Conservation (phyloP, 2,888 invertebrate species). For the Oscheius sp. region DNA sequence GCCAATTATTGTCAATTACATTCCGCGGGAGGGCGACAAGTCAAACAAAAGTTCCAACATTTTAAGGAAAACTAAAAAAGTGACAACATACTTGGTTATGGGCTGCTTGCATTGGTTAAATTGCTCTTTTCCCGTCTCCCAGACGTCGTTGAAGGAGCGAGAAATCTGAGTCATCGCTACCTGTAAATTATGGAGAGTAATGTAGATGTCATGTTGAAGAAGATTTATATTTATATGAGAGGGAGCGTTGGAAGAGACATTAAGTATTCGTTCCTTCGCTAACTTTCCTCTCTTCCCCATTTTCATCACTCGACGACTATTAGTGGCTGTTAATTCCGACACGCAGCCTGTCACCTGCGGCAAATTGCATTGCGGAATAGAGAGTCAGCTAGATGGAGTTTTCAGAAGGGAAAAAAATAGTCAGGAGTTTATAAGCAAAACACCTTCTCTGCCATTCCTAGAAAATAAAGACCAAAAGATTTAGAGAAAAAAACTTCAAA, state of each 20-base stretch:
- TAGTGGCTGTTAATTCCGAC: slow-evolving; percentile 25
- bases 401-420: too few species aligned
- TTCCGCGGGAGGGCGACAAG: slow-evolving; percentile 6
- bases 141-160: slow-evolving; percentile 47
- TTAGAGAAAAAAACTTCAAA: too few species aligned
- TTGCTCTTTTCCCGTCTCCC: slow-evolving; percentile 59
- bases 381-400: too few species aligned
- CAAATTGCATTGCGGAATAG: slow-evolving; percentile 27
- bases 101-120: slow-evolving; percentile 57
- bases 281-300: too few species aligned
- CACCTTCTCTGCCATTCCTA: too few species aligned
- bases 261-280: too few species aligned
- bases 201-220: not conserved
- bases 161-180: slow-evolving; percentile 35
- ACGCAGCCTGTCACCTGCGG: slow-evolving; percentile 20
- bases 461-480: too few species aligned
- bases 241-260: too few species aligned
- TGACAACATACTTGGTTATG: slow-evolving; percentile 53
- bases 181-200: too few species aligned
- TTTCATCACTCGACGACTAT: not conserved
- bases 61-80: not conserved
- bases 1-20: slow-evolving; percentile 27
- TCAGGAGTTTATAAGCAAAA: too few species aligned
- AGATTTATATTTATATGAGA: too few species aligned
- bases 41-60: slow-evolving; percentile 13